These are phyloP conservation scores for Caerostris extrusa DNA, from an alignment of 1,140 invertebrate genomes.

Conservation along the genomic window DNA sequence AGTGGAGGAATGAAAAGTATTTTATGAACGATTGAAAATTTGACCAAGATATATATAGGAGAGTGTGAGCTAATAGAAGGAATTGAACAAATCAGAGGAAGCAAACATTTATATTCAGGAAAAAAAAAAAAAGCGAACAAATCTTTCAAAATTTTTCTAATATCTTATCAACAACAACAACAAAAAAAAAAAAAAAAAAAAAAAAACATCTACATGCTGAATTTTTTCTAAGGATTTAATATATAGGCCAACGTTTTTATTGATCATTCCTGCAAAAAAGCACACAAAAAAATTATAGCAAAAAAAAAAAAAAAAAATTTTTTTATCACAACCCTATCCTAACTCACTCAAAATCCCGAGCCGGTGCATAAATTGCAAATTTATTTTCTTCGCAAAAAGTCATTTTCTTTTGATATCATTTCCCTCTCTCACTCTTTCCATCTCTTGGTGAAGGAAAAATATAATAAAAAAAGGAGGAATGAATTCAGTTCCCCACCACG, in stretches of 20 bases:
- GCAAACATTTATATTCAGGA: background rate
- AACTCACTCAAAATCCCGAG: background rate
- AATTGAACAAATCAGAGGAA: too few relatives aligned
- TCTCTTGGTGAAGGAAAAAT: background rate
- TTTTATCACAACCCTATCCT: background rate
- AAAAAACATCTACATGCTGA: background rate
- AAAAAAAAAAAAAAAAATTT: background rate
- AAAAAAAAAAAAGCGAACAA: background rate
- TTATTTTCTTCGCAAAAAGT: slow-evolving; percentile 30
- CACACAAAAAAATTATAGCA: background rate
- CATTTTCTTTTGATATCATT: slow-evolving; percentile 36
- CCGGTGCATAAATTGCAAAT: slow-evolving; percentile 31
- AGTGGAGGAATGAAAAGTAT: too few relatives aligned
- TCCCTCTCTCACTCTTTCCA: background rate
- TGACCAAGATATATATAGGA: too few relatives aligned
- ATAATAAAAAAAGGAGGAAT: background rate
- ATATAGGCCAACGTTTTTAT: slow-evolving; percentile 29
- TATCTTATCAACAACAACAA: background rate
- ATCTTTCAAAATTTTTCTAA: background rate
- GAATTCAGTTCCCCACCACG: background rate
- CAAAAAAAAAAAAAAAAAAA: background rate
- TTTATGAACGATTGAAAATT: too few relatives aligned
- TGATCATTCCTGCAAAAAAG: background rate
- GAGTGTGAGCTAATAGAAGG: too few relatives aligned
- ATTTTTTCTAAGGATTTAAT: slow-evolving; percentile 1